Evolutionary conservation across 2,888 invertebrate genomes (phyloP), one percentile per base, ranked within the genome.

Genomic region (Philopedon plagiatum): DNA sequence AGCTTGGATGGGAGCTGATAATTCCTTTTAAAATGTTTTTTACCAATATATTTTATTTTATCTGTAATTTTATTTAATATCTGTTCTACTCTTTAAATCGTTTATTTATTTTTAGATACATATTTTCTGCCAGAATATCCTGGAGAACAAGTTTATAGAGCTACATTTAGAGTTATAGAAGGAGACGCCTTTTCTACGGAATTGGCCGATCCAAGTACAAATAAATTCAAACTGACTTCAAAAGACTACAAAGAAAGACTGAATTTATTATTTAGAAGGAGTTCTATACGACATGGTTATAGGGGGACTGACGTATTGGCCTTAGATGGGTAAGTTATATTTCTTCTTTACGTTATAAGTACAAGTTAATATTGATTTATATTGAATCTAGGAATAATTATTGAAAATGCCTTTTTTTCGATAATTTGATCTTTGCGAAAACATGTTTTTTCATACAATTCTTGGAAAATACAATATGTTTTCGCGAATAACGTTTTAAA

Each of bases 141-240:
- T 60, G 92, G 92, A 80, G 94, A 94, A 83, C 92, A 94, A 84
- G 90, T 94, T 68, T 96, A 94, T 86, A 89, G 94, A 74, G 96
- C 93, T 41, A 92, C 92, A 71, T 94, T 96, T 84, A 89, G 91
- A 77, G 91, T 95, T 73, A 87, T 87, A 60, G 87, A 89, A 71
- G 91, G 92, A 9, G 93, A 94, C 80, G 89, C 87, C n/a, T 93
- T 93, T 88, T 87, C 89, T 49, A 85, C 89, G 78, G 90, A 90
- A 75, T 86, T 93, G 78, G 90, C 91, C 41, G 90, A 92, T 85
- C 89, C 92, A 73, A 89, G 89, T 60, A 91, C 91, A 56, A 87
- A 89, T 80, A 88, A 89, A 70, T 96, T 95, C 86, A 90, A 91
- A 83, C 90, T 91, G 76, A 90, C 91, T 80, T 91, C 95, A 61